A percentile compares a stretch with the other conserved stretches of the same genome.
These are phyloP conservation scores for Orgyia antiqua DNA, from an alignment of 2,888 invertebrate genomes.

Conservation along the genomic window DNA sequence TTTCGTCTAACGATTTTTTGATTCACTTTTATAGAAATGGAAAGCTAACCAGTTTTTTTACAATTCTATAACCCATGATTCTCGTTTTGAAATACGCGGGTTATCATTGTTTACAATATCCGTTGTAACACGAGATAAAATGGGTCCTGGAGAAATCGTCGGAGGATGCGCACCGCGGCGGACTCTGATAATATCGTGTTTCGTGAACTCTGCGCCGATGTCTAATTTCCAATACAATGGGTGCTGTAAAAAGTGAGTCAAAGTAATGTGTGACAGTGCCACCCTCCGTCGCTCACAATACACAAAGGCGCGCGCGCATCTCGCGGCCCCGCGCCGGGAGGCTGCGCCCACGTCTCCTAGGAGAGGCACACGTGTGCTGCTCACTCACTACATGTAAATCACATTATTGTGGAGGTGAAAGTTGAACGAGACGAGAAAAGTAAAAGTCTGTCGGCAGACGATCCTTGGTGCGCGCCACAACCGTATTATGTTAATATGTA, in stretches of 20 bases:
- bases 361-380: conserved; percentile 27
- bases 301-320: conserved; percentile 60
- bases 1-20: conserved; percentile 47
- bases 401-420: conserved; percentile 69
- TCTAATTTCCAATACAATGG: conserved; percentile 77
- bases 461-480: conserved; percentile 36
- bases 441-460: conserved; percentile 56
- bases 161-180: conserved; percentile 53
- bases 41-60: conserved; percentile 66
- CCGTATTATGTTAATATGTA: conserved; percentile 60
- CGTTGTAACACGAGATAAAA: conserved; percentile 46
- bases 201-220: conserved; percentile 68
- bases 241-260: conserved; percentile 66
- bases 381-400: conserved; percentile 58
- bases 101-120: conserved; percentile 38
- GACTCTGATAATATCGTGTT: conserved; percentile 67
- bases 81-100: conserved; percentile 25
- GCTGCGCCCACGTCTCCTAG: conserved; percentile 55
- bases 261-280: conserved; percentile 77
- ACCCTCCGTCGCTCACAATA: conserved; percentile 71
- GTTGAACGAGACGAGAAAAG: conserved; percentile 67
- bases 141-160: conserved; percentile 46
- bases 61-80: conserved; percentile 41
- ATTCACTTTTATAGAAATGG: conserved; percentile 57
- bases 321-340: conserved; percentile 55